Evolutionary conservation across 2,797 vertebrate species (phyloP), one percentile per base, ranked within the genome.

Genomic region (Prunella strophiata): DNA sequence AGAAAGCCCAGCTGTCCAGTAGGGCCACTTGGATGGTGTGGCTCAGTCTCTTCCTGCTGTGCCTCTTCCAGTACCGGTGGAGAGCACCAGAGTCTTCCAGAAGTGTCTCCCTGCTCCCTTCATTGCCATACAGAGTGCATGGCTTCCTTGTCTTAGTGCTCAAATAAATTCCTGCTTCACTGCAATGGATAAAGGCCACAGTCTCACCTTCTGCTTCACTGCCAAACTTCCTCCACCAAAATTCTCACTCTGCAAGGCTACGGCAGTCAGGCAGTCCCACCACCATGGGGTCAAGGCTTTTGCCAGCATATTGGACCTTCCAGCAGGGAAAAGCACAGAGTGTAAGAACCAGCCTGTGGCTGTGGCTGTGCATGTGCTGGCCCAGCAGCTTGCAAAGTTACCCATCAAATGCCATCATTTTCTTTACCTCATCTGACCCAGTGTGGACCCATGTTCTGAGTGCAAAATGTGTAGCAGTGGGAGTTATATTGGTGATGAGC

Each of bases 1-100:
- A 51, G 13, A 55, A 88, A 54, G 42, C 25, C 62, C 48, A 20
- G 15, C 2, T 45, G 15, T 34, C 61, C 5, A 8, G 13, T 73
- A 57, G 52, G 77, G 80, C 36, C 63, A 10, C 15, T 54, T 1
- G 2, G 14, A 36, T 0, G 0, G 5, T 1, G 1, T 19, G 16
- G 30, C 51, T 72, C 51, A 13, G 16, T 40, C 19, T 67, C 36
- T 58, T 78, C 45, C 34, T 57, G 22, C 50, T 48, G 10, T 40
- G 29, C 13, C 22, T 50, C 38, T 88, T 79, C 36, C 50, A 83
- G 62, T 13, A 72, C 2, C 0, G 2, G 17, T 18, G 38, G 29
- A 54, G 40, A 86, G 17, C 43, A 47, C 29, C 40, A 30, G 25
- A 47, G 9, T 29, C 32, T 71, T 78, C 21, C 66, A 63, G 48